Conservation (phyloP, 2,888 invertebrate species). For the Pimpla rufipes region DNA sequence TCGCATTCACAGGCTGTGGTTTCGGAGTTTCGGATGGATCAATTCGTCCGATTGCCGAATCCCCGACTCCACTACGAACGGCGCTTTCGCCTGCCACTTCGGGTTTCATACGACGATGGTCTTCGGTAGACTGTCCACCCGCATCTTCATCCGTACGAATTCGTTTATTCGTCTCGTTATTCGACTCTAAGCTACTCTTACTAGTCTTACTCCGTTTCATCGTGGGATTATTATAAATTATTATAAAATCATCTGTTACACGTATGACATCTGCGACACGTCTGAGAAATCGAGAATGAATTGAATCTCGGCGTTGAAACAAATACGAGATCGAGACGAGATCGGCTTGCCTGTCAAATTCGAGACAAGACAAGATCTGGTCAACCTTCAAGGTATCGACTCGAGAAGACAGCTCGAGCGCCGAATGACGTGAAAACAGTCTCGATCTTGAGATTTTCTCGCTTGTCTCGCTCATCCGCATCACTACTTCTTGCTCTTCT, state of each 20-base stretch:
- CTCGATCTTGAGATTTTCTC: background rate
- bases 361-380: background rate
- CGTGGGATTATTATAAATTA: too few species aligned
- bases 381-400: background rate
- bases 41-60: background rate
- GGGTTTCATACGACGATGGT: background rate
- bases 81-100: background rate
- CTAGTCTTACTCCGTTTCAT: background rate
- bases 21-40: background rate
- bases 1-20: background rate
- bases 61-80: background rate
- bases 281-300: background rate
- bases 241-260: too few species aligned
- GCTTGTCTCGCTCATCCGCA: background rate
- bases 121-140: background rate
- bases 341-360: background rate
- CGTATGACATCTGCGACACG: background rate
- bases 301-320: background rate
- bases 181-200: background rate
- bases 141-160: background rate
- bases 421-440: background rate
- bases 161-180: background rate
- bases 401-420: background rate
- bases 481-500: too few species aligned
- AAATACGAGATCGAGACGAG: background rate